Percentiles rank a stretch among this genome's conserved stretches.
Evolutionary conservation across 35 echinoderm and acorn worm species (phyloP).

Genomic region (Apostichopus californicus): DNA sequence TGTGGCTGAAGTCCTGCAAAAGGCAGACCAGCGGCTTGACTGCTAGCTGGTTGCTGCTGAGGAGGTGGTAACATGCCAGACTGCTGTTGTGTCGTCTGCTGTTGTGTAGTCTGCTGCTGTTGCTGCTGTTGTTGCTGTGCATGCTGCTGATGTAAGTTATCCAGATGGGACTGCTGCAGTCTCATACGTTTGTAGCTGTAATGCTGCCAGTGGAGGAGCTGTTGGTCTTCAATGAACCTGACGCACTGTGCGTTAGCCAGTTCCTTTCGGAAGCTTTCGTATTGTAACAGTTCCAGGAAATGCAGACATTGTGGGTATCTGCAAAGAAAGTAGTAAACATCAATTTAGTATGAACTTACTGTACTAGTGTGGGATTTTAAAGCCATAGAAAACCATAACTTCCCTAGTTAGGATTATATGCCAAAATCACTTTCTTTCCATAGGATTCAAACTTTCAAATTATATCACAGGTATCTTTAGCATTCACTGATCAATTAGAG

Average conservation of each 20-base stretch:
- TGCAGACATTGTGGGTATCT: constrained; percentile 98
- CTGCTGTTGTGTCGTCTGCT: constrained; percentile 1
- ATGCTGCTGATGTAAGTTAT: constrained; percentile 69
- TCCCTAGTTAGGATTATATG: too few species aligned
- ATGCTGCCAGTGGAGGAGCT: constrained; percentile 95
- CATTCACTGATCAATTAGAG: too few species aligned
- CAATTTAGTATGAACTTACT: background rate
- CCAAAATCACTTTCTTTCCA: too few species aligned
- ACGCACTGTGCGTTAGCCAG: constrained; percentile 95
- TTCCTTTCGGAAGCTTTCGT: constrained; percentile 95
- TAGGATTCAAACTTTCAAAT: too few species aligned
- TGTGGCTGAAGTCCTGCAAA: background rate
- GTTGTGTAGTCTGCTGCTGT: constrained; percentile 40
- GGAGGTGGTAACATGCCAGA: constrained; percentile 17
- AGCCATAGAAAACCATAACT: too few species aligned
- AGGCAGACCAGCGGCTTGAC: constrained; percentile 12
- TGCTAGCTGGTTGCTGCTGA: constrained; percentile 34
- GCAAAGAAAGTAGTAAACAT: constrained; percentile 37
- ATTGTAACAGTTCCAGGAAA: constrained; percentile 95
- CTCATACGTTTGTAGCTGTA: constrained; percentile 85
- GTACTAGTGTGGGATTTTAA: too few species aligned
- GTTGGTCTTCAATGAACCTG: constrained; percentile 96
- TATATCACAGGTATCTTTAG: too few species aligned
- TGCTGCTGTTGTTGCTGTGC: constrained; percentile 72
- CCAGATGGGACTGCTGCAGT: constrained; percentile 81